Evolutionary conservation across 1,140 invertebrate genomes (phyloP).

Genomic region (Tetramorium alpestre): DNA sequence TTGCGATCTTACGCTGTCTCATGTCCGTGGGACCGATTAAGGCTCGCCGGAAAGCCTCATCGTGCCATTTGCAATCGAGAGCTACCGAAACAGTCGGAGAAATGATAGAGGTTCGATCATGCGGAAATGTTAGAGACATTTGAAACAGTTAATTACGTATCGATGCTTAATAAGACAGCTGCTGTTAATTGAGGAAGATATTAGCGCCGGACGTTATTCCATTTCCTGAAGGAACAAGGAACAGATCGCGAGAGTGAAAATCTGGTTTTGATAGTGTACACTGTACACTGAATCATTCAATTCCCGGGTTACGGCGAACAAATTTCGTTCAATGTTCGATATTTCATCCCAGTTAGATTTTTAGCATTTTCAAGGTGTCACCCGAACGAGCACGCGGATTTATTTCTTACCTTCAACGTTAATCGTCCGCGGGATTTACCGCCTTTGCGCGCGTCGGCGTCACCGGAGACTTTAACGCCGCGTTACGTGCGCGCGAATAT

Average conservation of each 20-base stretch:
- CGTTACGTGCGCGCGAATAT: not conserved
- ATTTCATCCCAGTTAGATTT: not conserved
- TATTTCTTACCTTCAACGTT: not conserved
- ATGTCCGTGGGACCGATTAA: constrained; percentile 42
- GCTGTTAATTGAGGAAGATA: not conserved
- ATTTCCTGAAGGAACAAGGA: not conserved
- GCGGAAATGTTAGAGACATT: not conserved
- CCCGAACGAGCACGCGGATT: not conserved
- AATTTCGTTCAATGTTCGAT: not conserved
- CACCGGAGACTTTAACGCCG: constrained; percentile 40
- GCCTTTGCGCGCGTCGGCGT: not conserved
- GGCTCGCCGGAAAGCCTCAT: constrained; percentile 21
- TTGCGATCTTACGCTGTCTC: constrained; percentile 28
- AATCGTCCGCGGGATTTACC: not conserved
- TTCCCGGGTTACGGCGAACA: not conserved
- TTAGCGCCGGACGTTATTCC: not conserved
- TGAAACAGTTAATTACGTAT: not conserved
- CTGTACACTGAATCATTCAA: not conserved
- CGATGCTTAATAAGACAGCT: not conserved
- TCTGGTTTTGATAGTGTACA: not conserved
- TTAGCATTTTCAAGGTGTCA: not conserved
- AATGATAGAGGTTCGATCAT: not conserved
- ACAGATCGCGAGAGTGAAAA: not conserved
- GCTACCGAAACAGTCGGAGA: not conserved
- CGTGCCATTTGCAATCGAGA: constrained; percentile 11